Percentiles rank a stretch among this genome's conserved stretches.
These are phyloP conservation scores for Phylloscopus whistleri DNA, from an alignment of 2,113 vertebrate genomes.

Conservation along the genomic window DNA sequence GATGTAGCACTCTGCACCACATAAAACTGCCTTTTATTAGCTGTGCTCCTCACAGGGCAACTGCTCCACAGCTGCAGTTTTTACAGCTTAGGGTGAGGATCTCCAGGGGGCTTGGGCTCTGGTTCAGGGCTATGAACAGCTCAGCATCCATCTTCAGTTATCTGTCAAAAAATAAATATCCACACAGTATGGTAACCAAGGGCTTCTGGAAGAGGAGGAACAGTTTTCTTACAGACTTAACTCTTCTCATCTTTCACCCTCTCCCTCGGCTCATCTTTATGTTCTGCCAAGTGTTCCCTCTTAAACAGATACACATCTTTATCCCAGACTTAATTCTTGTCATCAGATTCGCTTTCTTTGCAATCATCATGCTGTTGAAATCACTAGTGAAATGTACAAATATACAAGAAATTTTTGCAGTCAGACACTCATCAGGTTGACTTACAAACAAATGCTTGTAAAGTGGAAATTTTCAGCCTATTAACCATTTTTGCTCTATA, in stretches of 20 bases:
- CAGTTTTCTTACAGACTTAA: not conserved
- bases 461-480: not conserved
- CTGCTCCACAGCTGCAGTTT: not conserved
- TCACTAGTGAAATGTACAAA: not conserved
- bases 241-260: not conserved
- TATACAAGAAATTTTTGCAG: not conserved
- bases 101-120: not conserved
- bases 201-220: not conserved
- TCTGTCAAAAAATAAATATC: not conserved
- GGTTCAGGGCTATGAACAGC: not conserved
- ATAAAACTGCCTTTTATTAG: not conserved
- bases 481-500: not conserved
- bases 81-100: not conserved
- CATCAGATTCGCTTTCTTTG: not conserved
- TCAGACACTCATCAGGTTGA: accelerated
- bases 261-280: not conserved
- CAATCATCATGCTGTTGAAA: not conserved
- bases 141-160: not conserved
- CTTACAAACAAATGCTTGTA: not conserved
- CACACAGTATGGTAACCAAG: not conserved
- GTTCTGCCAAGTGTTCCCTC: not conserved
- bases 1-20: not conserved
- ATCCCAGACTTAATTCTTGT: not conserved
- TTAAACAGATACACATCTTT: not conserved
- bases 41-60: not conserved